Conservation (phyloP, 2,888 invertebrate genomes). For the Cyaniris semiargus region DNA sequence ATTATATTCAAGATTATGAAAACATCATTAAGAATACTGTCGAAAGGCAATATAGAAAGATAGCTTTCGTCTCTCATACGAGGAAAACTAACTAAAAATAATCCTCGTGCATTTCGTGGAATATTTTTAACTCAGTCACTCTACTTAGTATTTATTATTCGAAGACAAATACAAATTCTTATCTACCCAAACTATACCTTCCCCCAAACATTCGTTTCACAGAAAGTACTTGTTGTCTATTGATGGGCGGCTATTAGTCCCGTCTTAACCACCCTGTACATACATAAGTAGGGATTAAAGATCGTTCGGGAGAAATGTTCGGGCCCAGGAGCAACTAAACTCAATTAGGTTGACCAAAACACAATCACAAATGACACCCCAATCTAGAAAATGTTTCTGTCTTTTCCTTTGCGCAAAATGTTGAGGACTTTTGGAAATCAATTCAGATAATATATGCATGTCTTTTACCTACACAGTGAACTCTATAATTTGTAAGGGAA, state of each 20-base stretch:
- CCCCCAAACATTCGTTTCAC: neutral
- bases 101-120: neutral
- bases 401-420: neutral
- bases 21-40: too few species aligned
- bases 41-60: too few species aligned
- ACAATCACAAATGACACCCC: conserved; percentile 30
- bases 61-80: too few species aligned
- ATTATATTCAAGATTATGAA: too few species aligned
- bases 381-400: conserved; percentile 1
- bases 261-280: conserved; percentile 41
- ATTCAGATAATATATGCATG: neutral
- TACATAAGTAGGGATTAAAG: conserved; percentile 36
- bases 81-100: too few species aligned
- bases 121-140: neutral
- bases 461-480: too few species aligned
- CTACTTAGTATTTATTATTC: neutral
- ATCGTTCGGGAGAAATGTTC: conserved; percentile 37
- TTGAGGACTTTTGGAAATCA: neutral
- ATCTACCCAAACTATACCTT: neutral
- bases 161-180: neutral
- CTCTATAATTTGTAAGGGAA: too few species aligned
- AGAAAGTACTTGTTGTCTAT: conserved; percentile 45
- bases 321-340: conserved; percentile 35
- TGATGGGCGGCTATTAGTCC: conserved; percentile 49
- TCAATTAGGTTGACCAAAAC: conserved; percentile 35